These are phyloP conservation scores for Naja naja DNA, from an alignment of 2,113 vertebrate genomes.

Conservation along the genomic window DNA sequence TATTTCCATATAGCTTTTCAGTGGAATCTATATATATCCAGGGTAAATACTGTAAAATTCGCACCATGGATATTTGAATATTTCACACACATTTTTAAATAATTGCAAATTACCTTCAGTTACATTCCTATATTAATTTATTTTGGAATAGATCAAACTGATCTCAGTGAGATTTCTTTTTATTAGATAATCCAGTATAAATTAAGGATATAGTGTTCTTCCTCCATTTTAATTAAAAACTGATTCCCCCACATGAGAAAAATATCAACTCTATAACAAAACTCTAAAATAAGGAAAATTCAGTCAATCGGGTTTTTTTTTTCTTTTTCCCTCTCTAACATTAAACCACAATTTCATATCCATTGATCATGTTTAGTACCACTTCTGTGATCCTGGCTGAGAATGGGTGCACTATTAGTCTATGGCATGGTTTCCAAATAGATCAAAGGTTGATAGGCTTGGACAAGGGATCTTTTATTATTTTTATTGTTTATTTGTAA, in stretches of 20 bases:
- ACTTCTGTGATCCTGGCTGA: background rate
- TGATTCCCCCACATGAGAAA: background rate
- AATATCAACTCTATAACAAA: background rate
- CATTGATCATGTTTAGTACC: background rate
- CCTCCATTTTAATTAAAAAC: background rate
- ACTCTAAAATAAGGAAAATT: background rate
- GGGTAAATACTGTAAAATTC: slow-evolving; percentile 6
- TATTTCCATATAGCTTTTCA: background rate
- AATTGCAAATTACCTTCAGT: background rate
- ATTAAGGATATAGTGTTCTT: background rate
- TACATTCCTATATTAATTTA: background rate
- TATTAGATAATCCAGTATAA: background rate
- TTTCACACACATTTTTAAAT: slow-evolving; percentile 34
- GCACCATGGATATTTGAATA: slow-evolving; percentile 15
- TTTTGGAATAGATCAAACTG: background rate
- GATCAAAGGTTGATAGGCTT: background rate
- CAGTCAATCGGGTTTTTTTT: background rate
- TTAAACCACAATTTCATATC: background rate
- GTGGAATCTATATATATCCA: background rate
- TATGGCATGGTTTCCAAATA: background rate
- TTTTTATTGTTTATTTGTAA: background rate
- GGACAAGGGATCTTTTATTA: background rate
- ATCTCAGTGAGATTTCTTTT: background rate
- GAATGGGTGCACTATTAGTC: background rate
- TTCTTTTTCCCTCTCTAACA: no score